Conservation (phyloP, 2,888 invertebrate species). For the Drosophila mayaguana region DNA sequence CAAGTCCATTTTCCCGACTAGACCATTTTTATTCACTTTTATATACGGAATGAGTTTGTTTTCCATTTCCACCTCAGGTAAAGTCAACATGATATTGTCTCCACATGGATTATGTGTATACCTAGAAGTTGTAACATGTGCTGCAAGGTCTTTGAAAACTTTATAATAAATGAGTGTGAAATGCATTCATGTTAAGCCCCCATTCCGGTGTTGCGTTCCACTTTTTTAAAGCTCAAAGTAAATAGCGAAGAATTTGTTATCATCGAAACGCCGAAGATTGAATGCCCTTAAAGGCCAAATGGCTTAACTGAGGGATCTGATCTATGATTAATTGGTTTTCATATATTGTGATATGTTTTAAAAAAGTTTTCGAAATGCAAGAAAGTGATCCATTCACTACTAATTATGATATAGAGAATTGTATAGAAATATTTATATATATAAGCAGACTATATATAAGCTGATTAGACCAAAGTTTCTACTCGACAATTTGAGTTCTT, state of each 20-base stretch:
- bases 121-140: not conserved
- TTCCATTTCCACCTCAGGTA: not conserved
- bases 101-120: not conserved
- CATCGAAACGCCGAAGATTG: not conserved
- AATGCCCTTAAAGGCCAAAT: slow-evolving; percentile 7
- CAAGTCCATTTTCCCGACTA: not conserved
- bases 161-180: slow-evolving; percentile 6
- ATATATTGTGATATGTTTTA: too few relatives aligned
- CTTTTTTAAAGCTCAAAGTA: slow-evolving; percentile 11
- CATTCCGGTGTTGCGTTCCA: slow-evolving; percentile 7
- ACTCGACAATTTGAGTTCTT: not conserved
- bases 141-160: not conserved
- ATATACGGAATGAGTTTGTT: not conserved
- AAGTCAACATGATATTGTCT: not conserved
- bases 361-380: not conserved
- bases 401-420: not conserved
- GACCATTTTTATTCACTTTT: not conserved
- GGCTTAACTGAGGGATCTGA: not conserved
- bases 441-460: not conserved
- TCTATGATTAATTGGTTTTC: not conserved
- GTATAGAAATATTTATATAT: not conserved
- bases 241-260: slow-evolving; percentile 1
- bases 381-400: too few relatives aligned
- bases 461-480: not conserved
- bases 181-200: slow-evolving; percentile 10